Evolutionary conservation across 2,113 vertebrate species (phyloP).

Genomic region (Recurvirostra avosetta): DNA sequence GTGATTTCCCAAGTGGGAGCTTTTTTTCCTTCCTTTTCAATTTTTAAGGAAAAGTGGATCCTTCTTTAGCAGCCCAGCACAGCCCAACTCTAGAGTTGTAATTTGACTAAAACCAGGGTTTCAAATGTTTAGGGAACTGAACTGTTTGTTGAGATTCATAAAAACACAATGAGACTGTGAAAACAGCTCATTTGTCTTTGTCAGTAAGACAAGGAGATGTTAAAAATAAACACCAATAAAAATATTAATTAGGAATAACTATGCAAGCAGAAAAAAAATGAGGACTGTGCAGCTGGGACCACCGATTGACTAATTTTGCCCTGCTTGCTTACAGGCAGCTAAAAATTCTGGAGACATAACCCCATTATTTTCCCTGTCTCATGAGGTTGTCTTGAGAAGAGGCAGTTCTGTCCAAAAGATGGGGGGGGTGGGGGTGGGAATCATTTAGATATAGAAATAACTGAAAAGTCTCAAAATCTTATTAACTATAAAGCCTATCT

Average conservation of each 20-base stretch:
- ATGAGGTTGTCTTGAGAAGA: background rate
- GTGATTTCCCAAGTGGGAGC: background rate
- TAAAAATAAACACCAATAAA: background rate
- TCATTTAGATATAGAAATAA: background rate
- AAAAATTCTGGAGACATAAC: background rate
- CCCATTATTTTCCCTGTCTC: background rate
- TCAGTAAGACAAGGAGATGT: background rate
- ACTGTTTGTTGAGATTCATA: background rate
- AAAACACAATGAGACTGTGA: background rate
- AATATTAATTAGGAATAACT: background rate
- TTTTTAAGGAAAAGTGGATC: background rate
- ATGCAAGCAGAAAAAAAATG: background rate
- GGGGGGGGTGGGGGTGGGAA: fast-evolving
- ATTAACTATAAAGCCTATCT: background rate
- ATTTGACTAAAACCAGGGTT: background rate
- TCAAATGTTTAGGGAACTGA: background rate
- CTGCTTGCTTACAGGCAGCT: background rate
- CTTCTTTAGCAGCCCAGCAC: background rate
- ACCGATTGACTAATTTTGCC: background rate
- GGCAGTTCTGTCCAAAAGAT: background rate
- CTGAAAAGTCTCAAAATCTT: background rate
- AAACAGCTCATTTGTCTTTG: background rate
- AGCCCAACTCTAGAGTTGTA: background rate
- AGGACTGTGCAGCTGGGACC: background rate
- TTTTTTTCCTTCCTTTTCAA: background rate